Conservation (phyloP, 2,113 vertebrate genomes). For the Larimichthys polyactis region DNA sequence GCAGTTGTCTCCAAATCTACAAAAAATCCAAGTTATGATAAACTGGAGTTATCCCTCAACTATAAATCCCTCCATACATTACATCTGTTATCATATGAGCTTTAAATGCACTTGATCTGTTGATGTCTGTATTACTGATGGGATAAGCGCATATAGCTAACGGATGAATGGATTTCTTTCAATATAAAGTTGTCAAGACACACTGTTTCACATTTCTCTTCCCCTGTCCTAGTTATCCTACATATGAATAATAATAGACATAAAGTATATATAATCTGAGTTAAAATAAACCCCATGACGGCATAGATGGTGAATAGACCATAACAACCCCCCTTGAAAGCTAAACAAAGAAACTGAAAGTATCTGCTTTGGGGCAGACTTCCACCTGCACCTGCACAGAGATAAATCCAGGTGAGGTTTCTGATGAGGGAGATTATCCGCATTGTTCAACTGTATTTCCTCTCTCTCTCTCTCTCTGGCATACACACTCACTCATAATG, state of each 20-base stretch:
- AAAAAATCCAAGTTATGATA: neutral
- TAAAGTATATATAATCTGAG: slow-evolving; percentile 15
- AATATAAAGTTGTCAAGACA: neutral
- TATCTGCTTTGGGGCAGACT: slow-evolving; percentile 32
- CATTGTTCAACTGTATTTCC: slow-evolving; percentile 56
- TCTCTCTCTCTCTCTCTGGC: slow-evolving; percentile 1
- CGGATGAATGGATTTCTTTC: slow-evolving; percentile 20
- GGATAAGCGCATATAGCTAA: neutral
- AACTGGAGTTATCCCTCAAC: neutral
- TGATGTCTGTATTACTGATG: slow-evolving; percentile 33
- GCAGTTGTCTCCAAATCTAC: neutral
- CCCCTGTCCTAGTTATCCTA: neutral
- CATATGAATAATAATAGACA: slow-evolving; percentile 17
- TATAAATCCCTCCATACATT: neutral
- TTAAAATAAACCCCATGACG: slow-evolving; percentile 12
- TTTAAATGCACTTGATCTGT: slow-evolving; percentile 35
- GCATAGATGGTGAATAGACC: slow-evolving; percentile 19
- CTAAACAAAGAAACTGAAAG: slow-evolving; percentile 60
- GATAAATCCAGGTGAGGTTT: slow-evolving; percentile 54
- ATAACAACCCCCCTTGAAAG: slow-evolving; percentile 32
- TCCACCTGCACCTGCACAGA: slow-evolving; percentile 57
- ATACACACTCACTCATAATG: slow-evolving; percentile 11
- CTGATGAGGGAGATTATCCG: slow-evolving; percentile 65
- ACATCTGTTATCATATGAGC: slow-evolving; percentile 12
- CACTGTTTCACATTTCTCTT: neutral